Evolutionary conservation across 2,113 vertebrate species (phyloP), one percentile per base, ranked within the genome.

Genomic region (Anarrhichthys ocellatus): DNA sequence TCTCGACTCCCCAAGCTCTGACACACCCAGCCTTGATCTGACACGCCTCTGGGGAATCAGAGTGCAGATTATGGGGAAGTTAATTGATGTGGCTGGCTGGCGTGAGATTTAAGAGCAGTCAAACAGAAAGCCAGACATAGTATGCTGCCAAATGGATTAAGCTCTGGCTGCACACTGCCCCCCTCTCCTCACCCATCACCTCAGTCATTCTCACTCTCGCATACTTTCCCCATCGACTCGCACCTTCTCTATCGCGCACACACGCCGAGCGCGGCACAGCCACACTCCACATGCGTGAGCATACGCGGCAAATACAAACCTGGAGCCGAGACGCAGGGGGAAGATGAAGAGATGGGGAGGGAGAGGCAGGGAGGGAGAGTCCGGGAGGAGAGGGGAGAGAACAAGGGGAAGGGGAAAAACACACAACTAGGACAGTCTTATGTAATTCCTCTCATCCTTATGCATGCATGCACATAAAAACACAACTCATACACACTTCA

Each of bases 351-450:
- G 52, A 34, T 14, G 32, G 11, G 24, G 48, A 76, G 6, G 70
- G 52, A 73, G 46, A 62, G 56, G 65, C 9, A 38, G 65, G 70
- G 80, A 76, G 71, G n/a, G 68, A 56, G 82, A 67, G 76, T 85
- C 82, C 10, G 13, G 62, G 66, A 80, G 80, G 73, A 91, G 78
- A 84, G 66, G 63, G 82, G 70, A 82, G 74, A 77, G 80, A 91
- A 91, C 63, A 70, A 90, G 81, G 79, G 83, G 84, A 86, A 66
- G 44, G 64, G 81, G 87, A 87, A 2, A 90, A 85, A 90, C 72
- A 89, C 80, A 93, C 90, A 95, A 94, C 82, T 93, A 93, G 93
- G 92, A 87, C 92, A 91, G 73, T 84, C 85, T 95, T 95, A 94
- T 79, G 90, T 94, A 95, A 95, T 92, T 82, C 78, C 84, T 81